Percentiles rank a stretch among this genome's conserved stretches.
phyloP scores from a whole-genome alignment of 2,797 vertebrate species.

The Tinamus major region DNA sequence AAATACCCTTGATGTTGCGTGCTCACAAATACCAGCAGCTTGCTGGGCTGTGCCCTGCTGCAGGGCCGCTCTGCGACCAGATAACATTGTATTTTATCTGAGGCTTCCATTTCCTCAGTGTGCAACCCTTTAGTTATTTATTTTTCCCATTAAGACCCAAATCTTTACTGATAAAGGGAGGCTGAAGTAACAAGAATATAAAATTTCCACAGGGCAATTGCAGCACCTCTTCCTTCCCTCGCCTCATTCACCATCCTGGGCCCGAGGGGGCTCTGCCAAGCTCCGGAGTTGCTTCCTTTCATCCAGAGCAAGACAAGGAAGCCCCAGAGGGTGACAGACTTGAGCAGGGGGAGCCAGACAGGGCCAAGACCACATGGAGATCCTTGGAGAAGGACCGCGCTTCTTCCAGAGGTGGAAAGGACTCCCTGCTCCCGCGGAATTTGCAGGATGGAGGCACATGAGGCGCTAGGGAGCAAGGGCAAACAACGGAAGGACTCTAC shows the following conservation, averaged over 20 bases:
- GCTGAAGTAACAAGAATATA: not conserved
- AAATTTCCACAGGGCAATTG: not conserved
- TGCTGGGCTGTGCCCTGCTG: not conserved
- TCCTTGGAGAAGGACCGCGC: too few species aligned
- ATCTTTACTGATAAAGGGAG: not conserved
- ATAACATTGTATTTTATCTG: not conserved
- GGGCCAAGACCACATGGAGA: not conserved
- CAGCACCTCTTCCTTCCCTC: not conserved
- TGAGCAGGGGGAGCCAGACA: not conserved
- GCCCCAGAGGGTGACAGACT: not conserved
- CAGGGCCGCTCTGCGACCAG: not conserved
- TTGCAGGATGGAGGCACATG: too few species aligned
- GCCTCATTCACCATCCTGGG: rapidly evolving
- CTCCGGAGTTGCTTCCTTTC: not conserved
- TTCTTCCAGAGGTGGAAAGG: too few species aligned
- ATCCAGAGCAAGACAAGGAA: not conserved
- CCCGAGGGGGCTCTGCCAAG: rapidly evolving
- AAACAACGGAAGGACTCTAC: too few species aligned
- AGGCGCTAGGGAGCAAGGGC: too few species aligned
- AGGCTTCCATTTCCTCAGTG: not conserved
- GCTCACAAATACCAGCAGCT: not conserved
- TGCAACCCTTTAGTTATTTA: rapidly evolving
- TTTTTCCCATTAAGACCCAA: not conserved
- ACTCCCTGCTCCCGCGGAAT: too few species aligned
- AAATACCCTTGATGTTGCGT: not conserved